Conservation (phyloP, 2,888 invertebrate species). For the Agrilus cyanescens region DNA sequence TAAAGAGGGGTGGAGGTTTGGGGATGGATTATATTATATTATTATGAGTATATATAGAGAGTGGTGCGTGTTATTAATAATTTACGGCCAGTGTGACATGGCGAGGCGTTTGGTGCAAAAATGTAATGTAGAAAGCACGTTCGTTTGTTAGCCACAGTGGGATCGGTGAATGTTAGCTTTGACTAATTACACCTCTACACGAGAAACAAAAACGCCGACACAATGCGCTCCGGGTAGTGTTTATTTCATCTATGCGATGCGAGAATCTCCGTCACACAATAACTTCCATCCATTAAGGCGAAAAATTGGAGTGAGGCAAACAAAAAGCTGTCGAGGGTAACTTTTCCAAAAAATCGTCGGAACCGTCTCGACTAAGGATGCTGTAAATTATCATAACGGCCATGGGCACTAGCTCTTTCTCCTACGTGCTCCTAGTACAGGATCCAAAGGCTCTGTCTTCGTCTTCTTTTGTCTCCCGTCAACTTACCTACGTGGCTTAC, state of each 20-base stretch:
- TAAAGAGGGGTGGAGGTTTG: too few species aligned
- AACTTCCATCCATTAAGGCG: conserved; percentile 27
- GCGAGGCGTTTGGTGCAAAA: too few species aligned
- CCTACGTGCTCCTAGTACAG: too few species aligned
- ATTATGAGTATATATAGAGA: too few species aligned
- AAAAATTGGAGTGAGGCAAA: conserved; percentile 24
- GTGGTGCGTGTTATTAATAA: too few species aligned
- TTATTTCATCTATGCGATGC: conserved; percentile 17
- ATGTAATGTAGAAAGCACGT: too few species aligned
- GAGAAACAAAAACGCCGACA: conserved; percentile 16
- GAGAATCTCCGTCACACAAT: conserved; percentile 20
- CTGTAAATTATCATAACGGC: conserved; percentile 23
- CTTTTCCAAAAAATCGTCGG: conserved; percentile 19
- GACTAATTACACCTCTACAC: conserved; percentile 15
- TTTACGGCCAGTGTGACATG: too few species aligned
- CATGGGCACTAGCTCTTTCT: conserved; percentile 5
- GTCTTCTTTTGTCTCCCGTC: too few species aligned
- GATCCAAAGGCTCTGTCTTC: too few species aligned
- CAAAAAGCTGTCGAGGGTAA: conserved; percentile 22
- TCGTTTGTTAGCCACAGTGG: too few species aligned
- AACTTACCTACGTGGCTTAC: too few species aligned
- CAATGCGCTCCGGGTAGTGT: conserved; percentile 15
- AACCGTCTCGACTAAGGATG: conserved; percentile 15
- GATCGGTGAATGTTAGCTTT: conserved; percentile 4
- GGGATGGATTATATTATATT: too few species aligned